phyloP scores from a whole-genome alignment of 1,140 invertebrate genomes.

The Trichonephila clavata region DNA sequence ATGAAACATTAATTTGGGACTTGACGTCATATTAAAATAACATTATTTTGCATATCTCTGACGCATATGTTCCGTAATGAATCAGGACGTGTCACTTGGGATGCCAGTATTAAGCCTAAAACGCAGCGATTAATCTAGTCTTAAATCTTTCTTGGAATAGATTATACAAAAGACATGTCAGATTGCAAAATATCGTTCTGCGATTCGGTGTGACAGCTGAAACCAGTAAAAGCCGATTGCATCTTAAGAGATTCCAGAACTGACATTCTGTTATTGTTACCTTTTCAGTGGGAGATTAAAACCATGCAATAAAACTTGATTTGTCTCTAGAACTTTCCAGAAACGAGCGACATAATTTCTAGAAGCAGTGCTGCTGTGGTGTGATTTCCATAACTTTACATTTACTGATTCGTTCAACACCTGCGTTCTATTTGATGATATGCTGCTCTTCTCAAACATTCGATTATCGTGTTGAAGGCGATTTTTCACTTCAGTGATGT shows the following conservation, averaged over 20 bases:
- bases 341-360: constrained; percentile 10
- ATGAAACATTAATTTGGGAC: too few relatives aligned
- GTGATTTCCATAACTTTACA: constrained; percentile 9
- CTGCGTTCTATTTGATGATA: not conserved
- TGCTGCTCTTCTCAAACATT: not conserved
- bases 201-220: not conserved
- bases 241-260: not conserved
- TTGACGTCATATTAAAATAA: not conserved
- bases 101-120: not conserved
- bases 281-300: not conserved
- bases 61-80: too few relatives aligned
- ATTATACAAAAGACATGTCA: not conserved
- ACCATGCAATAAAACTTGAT: not conserved
- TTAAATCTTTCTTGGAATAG: not conserved
- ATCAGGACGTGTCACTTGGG: not conserved
- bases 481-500: not conserved
- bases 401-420: not conserved
- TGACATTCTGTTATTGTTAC: not conserved
- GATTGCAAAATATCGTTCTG: not conserved
- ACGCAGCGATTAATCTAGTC: not conserved
- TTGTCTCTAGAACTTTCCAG: not conserved
- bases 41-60: not conserved
- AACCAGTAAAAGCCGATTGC: not conserved
- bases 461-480: not conserved
- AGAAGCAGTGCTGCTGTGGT: not conserved